Percentiles rank a stretch among this genome's conserved stretches.
phyloP scores from a whole-genome alignment of 2,797 vertebrate genomes.

The Aselliscus stoliczkanus region DNA sequence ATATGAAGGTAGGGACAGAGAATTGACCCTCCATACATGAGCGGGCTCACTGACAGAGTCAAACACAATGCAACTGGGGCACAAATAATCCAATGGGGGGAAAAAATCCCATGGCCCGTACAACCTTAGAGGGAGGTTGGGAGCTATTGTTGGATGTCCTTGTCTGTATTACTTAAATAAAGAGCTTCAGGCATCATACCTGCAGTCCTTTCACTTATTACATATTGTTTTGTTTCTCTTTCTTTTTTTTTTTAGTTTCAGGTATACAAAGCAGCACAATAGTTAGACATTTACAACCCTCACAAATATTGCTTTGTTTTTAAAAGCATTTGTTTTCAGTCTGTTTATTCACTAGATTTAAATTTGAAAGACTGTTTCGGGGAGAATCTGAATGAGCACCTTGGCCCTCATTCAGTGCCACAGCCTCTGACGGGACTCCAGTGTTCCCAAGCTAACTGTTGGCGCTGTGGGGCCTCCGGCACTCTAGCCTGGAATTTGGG shows the following conservation, averaged over 20 bases:
- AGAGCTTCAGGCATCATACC: not conserved
- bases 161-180: not conserved
- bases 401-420: not conserved
- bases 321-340: not conserved
- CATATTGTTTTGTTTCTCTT: not conserved
- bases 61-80: not conserved
- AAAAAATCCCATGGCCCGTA: fast-evolving
- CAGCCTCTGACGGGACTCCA: not conserved
- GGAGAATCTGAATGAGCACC: not conserved
- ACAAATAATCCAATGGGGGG: not conserved
- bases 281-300: too few relatives aligned
- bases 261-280: too few relatives aligned
- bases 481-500: not conserved
- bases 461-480: not conserved
- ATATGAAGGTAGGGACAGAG: not conserved
- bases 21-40: not conserved
- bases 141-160: not conserved
- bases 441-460: not conserved
- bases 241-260: too few relatives aligned
- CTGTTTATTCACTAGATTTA: not conserved
- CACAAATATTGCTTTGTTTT: not conserved
- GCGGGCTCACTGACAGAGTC: not conserved
- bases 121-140: not conserved
- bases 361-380: not conserved
- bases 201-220: not conserved